phyloP scores from a whole-genome alignment of 2,888 invertebrate species.

The Gisinianus flammeolus region DNA sequence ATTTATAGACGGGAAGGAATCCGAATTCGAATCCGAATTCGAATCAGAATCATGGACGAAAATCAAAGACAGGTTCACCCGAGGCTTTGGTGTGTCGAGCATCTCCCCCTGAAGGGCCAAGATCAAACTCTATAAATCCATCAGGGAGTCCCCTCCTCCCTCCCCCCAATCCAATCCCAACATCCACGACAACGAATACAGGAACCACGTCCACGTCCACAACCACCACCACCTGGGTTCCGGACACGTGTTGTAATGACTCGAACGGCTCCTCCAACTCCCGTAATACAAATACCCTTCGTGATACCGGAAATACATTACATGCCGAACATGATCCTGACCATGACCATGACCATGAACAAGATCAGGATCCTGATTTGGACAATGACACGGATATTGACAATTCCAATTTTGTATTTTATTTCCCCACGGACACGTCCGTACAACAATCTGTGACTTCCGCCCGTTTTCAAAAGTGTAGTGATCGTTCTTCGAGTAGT shows the following conservation, averaged over 20 bases:
- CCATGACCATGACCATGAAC: conserved; percentile 46
- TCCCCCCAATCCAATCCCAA: no score
- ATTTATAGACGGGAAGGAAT: no score
- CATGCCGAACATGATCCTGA: conserved; percentile 42
- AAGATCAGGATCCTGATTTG: conserved; percentile 45
- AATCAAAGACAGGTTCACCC: conserved; percentile 32
- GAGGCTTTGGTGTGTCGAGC: conserved; percentile 5
- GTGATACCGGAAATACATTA: conserved; percentile 28
- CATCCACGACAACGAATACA: no score
- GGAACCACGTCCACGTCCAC: no score
- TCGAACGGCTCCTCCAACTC: conserved; percentile 58
- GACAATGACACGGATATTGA: conserved; percentile 48
- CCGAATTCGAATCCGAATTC: no score
- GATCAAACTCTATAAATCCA: conserved; percentile 27
- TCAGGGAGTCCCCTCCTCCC: conserved; percentile 29
- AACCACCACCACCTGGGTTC: conserved; percentile 46
- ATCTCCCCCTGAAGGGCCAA: conserved; percentile 17
- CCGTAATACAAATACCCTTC: conserved; percentile 58
- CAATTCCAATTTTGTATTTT: conserved; percentile 47
- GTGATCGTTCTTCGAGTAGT: conserved; percentile 32
- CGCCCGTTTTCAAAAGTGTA: conserved; percentile 40
- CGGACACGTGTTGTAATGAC: conserved; percentile 57
- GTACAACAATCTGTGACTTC: conserved; percentile 38
- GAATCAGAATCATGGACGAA: no score
- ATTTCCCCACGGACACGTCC: conserved; percentile 40